Percentiles rank a stretch among this genome's conserved stretches.
phyloP scores from a whole-genome alignment of 2,797 vertebrate genomes.

The Poeciliopsis gracilis region DNA sequence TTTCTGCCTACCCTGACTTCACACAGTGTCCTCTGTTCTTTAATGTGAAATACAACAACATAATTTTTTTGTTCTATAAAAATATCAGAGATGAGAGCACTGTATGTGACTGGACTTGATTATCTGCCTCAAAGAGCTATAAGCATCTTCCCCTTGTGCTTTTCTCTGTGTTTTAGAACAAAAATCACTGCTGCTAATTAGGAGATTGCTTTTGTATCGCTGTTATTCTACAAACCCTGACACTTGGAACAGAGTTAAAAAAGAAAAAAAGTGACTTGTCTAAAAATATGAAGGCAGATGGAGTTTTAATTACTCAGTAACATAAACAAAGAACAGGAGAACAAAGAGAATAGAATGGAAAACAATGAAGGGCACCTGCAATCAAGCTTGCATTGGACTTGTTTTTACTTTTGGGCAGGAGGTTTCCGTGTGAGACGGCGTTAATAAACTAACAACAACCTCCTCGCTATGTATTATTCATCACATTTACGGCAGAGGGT shows the following conservation, averaged over 20 bases:
- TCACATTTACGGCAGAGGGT: constrained; percentile 1
- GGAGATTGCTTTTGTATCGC: background rate
- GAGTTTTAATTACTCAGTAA: background rate
- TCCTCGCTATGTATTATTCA: constrained; percentile 1
- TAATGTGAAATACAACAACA: background rate
- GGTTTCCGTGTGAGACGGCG: background rate
- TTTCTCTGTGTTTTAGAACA: background rate
- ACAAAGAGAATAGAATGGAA: background rate
- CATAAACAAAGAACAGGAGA: constrained; percentile 3
- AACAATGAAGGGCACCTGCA: background rate
- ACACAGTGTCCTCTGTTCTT: background rate
- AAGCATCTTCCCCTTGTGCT: background rate
- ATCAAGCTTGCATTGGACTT: background rate
- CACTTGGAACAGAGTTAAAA: background rate
- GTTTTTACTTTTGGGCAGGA: background rate
- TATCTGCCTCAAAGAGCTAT: background rate
- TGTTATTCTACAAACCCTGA: background rate
- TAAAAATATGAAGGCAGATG: background rate
- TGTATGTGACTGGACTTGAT: background rate
- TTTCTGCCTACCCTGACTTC: background rate
- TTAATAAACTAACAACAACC: background rate
- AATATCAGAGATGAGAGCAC: background rate
- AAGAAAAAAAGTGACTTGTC: background rate
- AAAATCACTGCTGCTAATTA: background rate
- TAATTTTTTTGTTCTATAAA: background rate